Evolutionary conservation across 2,888 invertebrate genomes (phyloP), one percentile per base, ranked within the genome.

Genomic region (Cephus nigrinus): DNA sequence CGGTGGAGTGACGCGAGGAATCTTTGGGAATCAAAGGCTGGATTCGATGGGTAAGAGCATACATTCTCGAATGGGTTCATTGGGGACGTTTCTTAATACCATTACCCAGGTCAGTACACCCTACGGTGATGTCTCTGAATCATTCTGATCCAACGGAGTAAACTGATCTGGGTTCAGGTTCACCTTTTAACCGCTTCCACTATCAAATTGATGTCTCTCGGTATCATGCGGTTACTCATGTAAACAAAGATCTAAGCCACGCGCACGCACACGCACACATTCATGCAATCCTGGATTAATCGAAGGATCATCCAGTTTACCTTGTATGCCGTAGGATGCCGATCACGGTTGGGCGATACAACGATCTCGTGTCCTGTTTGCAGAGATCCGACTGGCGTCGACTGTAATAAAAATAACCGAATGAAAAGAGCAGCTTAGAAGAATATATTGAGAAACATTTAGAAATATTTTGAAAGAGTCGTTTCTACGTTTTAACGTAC

Each of bases 331-430:
- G 95, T 93, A 88, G 95, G 95, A 93, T 96, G 96, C 92, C 96
- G 94, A 92, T 97, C 97, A 90, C 97, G 95, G 92, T 96, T 97
- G 85, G 97, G 97, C 87, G 98, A 97, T 87, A 97, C 95, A 85
- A 98, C 95, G 85, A 97, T 95, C 93, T 98, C 98, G 92, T 97
- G 97, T 87, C 96, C 96, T 85, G 97, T 97, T 93, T 97, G 97
- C 90, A 97, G 93, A 75, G 98, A 97, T 90, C 97, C 97, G 90
- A 98, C 97, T 81, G 98, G 97, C 83, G 98, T 98, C 85, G 97
- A 97, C 98, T 98, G 95, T 84, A 94, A 94, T 85, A 82, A 84
- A 90, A 82, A 79, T 32, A 71, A 71, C 33, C 9, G 33, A 31
- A 33, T 32, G 71, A 71, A 71, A 71, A 31, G 55, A 55, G 55